Conservation (phyloP, 2,797 vertebrate species). For the Dryobates pubescens region DNA sequence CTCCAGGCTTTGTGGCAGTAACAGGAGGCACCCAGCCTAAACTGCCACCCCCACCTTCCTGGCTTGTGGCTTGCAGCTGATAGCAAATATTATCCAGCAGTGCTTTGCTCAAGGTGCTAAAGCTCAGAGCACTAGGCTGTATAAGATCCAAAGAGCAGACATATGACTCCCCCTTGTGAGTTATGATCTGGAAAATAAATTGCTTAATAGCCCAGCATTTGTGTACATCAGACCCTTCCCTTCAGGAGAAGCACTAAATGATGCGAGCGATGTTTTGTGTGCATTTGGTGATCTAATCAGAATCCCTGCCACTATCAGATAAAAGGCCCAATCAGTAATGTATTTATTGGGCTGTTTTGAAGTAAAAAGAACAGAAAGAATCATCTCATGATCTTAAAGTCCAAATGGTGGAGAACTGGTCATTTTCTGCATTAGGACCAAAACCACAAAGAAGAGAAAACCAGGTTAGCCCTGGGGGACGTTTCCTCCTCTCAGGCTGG, state of each 20-base stretch:
- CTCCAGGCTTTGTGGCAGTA: too few species aligned
- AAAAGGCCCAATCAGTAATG: background rate
- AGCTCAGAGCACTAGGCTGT: background rate
- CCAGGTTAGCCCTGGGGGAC: background rate
- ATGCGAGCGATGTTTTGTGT: conserved; percentile 6
- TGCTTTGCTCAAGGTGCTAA: background rate
- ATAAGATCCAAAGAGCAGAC: conserved; percentile 39
- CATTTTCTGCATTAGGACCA: background rate
- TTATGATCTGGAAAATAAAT: conserved; percentile 25
- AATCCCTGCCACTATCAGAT: background rate
- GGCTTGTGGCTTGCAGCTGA: conserved; percentile 12
- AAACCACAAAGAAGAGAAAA: background rate
- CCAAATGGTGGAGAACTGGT: background rate
- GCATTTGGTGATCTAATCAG: conserved; percentile 20
- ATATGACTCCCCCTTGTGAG: conserved; percentile 56
- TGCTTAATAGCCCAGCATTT: background rate
- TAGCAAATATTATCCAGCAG: background rate
- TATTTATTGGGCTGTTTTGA: background rate
- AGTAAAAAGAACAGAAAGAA: background rate
- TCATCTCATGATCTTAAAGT: background rate
- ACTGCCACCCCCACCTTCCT: background rate
- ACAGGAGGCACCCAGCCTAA: too few species aligned
- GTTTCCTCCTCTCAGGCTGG: background rate
- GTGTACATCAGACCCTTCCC: conserved; percentile 1
- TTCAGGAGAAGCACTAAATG: background rate